Evolutionary conservation across 2,888 invertebrate genomes (phyloP), one percentile per base, ranked within the genome.

Genomic region (Andrena marginata): DNA sequence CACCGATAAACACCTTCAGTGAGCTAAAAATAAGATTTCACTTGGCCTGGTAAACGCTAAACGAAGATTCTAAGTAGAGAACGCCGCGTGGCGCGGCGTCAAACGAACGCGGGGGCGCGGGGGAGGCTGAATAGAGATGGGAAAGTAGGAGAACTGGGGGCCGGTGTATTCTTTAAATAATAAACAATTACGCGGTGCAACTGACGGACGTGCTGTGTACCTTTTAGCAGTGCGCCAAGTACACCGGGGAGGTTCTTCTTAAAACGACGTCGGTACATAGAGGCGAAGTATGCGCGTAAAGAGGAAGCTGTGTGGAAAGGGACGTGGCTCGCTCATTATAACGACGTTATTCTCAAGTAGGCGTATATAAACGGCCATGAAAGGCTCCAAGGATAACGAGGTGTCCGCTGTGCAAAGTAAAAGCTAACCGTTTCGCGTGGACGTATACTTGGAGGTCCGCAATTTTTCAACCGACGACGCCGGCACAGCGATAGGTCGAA

Each of bases 371-470:
- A 85, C 73, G 77, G 77, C 54, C 48, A 49, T 72, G 69, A 78
- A 75, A 79, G 77, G 77, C 59, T 70, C 42, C 56, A 60, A 72
- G 75, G 85, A 86, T 86, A 87, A 88, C 51, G 75, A 88, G 85
- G 76, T 75, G 68, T 78, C 72, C 76, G 23, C 33, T 35, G 69
- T 68, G 60, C 74, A 82, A 74, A 71, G 62, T 71, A 75, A 81
- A 49, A 73, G 72, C 54, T 49, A 64, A 74, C 35, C 62, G 54
- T 72, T 77, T 69, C 64, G 49, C 69, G 54, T 54, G 64, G 70
- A 68, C 59, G 64, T 68, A 77, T 59, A 71, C 64, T 69, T 76
- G 60, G 29, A 51, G 63, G 67, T 5, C 13, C 48, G 35, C 49
- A 35, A 33, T 31, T 48, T 54, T 67, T 13, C 42, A 59, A n/a